Base-by-base conservation (phyloP, 1,140 invertebrate genomes). In the Drosophila littoralis region DNA sequence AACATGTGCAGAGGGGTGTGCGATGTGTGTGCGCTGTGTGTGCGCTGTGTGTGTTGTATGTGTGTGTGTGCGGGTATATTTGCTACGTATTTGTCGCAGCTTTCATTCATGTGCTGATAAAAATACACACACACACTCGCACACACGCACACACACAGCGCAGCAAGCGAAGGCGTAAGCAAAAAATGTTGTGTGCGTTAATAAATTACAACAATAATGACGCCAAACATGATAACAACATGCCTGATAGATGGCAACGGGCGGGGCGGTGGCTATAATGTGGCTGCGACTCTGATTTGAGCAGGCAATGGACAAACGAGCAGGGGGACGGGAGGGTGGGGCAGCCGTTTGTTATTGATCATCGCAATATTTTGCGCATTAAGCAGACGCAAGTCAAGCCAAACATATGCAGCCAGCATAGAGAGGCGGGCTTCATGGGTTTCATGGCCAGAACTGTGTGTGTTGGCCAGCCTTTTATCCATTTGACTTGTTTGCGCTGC, bases 171-270 rank as follows among this genome's bases (percentile, higher is more conserved):
- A 43, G 51, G 51, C 42, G 52, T 55, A 71, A 38, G 79, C 82
- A 79, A 82, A 85, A 85, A 86, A 86, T 83, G 83, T 79, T 81
- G 57, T 75, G 76, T 89, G 83, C 82, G 84, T 74, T 84, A 86
- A 86, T 86, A 86, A 86, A 86, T 89, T 86, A 86, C 83, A 86
- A 86, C 83, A 86, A 86, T 86, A 86, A 86, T 86, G 83, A 86
- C 84, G 77, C 84, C 84, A 80, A 84, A 89, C 83, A 86, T 89
- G 83, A 86, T 86, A 86, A 86, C 83, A 86, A 80, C 80, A 77
- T 68, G 70, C n/a, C 69, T 52, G 54, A 72, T 72, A 71, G 69
- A 79, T 76, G 77, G 54, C 10, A 52, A 65, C 45, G 33, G 64
- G 55, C 35, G 42, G 8, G 12, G 43, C 5, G 52, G 43, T 4